Base-by-base conservation (phyloP, 1,140 invertebrate genomes). In the Thaumatotibia leucotreta region DNA sequence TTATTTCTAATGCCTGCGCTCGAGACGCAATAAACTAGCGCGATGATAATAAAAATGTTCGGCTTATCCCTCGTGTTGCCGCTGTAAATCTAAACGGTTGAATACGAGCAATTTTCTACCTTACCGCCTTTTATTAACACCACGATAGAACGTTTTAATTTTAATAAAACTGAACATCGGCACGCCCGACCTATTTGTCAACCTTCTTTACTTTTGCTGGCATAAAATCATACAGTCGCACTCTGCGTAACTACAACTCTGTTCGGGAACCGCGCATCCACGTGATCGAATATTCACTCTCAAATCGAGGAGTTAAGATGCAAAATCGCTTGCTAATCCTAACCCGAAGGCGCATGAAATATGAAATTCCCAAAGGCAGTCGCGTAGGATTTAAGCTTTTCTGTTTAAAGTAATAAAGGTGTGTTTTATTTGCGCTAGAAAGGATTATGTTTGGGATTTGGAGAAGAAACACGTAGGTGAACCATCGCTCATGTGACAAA, bases 401-500 rank as follows among this genome's bases (percentile, higher is more conserved):
- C 77, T 75, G 76, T 79, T 84, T 83, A 83, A 88, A 86, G 88
- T 86, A 86, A 89, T 90, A 90, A 89, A 90, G 88, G 86, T 88
- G 86, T 84, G 80, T 89, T 90, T 88, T 90, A 90, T 88, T 88
- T 84, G 85, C 69, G 76, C 77, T 62, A 67, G 65, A 72, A 76
- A 72, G 78, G 83, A 88, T 90, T 88, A 87, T 88, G 84, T 88
- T 88, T 84, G 84, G 85, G 85, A 90, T 85, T 88, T 84, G 77
- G 80, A 81, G 79, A 70, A 80, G 83, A 83, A 87, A 89, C 88
- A 91, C 88, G 88, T 91, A 89, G 86, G 84, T 87, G 86, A 84
- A 83, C 88, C 88, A 91, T 91, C 88, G 88, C 86, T 91, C 88
- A 91, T 89, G 86, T 91, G 86, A 91, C 86, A 91, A 91, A 91